Evolutionary conservation across 2,888 invertebrate genomes (phyloP), one percentile per base, ranked within the genome.

Genomic region (Cenopis cana): DNA sequence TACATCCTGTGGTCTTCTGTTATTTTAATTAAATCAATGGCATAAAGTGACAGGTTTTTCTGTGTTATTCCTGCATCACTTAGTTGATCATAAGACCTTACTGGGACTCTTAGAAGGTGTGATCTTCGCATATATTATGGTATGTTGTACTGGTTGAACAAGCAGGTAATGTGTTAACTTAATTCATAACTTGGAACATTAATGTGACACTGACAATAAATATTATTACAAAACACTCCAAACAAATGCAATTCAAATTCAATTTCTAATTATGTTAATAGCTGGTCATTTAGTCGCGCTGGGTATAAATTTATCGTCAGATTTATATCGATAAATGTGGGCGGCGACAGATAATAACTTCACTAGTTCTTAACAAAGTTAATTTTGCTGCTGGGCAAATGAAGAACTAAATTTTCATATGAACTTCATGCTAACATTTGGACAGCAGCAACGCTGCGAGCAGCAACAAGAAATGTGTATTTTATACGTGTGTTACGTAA

Each of bases 201-300:
- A 60, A 66, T 67, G 66, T 55, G 70, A 46, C 61, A 61, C 38
- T 12, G 17, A n/a, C 54, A 67, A 71, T 71, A 67, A 71, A 71
- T 71, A 71, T 67, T 71, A 67, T 71, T 71, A 60, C 70, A 66
- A 55, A 55, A 67, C 56, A 67, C 18, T 61, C 46, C 66, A 67
- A 66, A 70, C 46, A 65, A 61, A 67, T 65, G 50, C 57, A 60
- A 59, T 72, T 41, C 67, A 71, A 52, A 73, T 74, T 74, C 55
- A 73, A 73, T 61, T 60, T 73, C 29, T 60, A 72, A 72, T 72
- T 72, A 74, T 70, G 60, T 49, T 70, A 75, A 75, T 75, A 66
- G 62, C 41, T 68, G 54, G 49, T 71, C 68, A 60, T 71, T 73
- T 60, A 49, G 49, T 71, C 60, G 66, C 52, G 33, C 29, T 38